phyloP scores from a whole-genome alignment of 2,888 invertebrate species.

The Eristalinus aeneus region DNA sequence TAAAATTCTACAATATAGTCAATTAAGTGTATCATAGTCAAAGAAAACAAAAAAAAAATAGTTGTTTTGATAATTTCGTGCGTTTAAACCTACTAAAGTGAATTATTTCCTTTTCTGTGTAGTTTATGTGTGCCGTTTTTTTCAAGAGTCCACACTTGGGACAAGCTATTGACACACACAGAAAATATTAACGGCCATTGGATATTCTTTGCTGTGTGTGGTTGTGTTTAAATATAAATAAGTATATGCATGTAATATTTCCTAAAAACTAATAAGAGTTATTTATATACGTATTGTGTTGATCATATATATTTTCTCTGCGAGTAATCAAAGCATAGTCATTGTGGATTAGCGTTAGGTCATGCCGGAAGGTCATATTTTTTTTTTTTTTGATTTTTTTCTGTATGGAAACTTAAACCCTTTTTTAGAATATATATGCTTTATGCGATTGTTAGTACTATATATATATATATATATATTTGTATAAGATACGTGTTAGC shows the following conservation, averaged over 20 bases:
- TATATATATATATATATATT: conserved; percentile 10
- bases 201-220: conserved; percentile 50
- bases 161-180: conserved; percentile 53
- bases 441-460: conserved; percentile 71
- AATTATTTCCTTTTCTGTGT: conserved; percentile 15
- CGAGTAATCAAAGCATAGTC: conserved; percentile 18
- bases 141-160: not conserved
- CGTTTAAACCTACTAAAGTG: conserved; percentile 55
- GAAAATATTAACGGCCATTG: conserved; percentile 11
- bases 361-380: conserved; percentile 18
- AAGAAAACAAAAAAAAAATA: not conserved
- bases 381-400: conserved; percentile 38
- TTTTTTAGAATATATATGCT: conserved; percentile 59
- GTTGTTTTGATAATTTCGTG: conserved; percentile 32
- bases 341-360: not conserved
- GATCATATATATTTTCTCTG: not conserved
- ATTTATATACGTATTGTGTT: conserved; percentile 10
- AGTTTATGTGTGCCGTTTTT: conserved; percentile 35
- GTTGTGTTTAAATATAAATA: conserved; percentile 35
- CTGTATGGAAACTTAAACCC: conserved; percentile 53
- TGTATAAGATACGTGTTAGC: conserved; percentile 37
- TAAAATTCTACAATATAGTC: conserved; percentile 6
- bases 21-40: not conserved
- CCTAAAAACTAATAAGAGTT: conserved; percentile 29
- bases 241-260: conserved; percentile 10